phyloP scores from a whole-genome alignment of 1,140 invertebrate species.

The Procambarus virginalis region DNA sequence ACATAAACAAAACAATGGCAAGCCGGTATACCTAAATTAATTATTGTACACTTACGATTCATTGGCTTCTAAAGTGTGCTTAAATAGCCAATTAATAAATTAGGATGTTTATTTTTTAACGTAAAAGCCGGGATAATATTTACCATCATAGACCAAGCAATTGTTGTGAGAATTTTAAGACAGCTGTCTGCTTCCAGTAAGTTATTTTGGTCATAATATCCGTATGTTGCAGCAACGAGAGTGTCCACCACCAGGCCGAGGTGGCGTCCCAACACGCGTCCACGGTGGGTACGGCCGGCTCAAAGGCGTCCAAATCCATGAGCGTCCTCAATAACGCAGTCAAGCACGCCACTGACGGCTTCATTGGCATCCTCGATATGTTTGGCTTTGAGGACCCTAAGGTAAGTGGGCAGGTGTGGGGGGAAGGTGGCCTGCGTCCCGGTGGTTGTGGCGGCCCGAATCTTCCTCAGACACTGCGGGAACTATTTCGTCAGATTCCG shows the following conservation, averaged over 20 bases:
- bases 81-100: no score
- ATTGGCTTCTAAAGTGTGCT: no score
- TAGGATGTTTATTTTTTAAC: no score
- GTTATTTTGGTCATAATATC: background rate
- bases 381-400: conserved; percentile 95
- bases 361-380: conserved; percentile 96
- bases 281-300: conserved; percentile 88
- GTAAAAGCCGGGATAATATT: no score
- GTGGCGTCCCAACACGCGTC: conserved; percentile 90
- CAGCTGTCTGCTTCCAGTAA: background rate
- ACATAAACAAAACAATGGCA: no score
- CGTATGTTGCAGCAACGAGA: conserved; percentile 60
- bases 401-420: conserved; percentile 71
- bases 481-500: no score
- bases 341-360: conserved; percentile 93
- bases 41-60: no score
- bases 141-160: no score
- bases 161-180: no score
- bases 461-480: no score
- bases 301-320: conserved; percentile 87
- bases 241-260: conserved; percentile 71
- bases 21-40: no score
- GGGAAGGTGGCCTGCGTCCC: background rate
- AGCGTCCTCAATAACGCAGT: conserved; percentile 92
- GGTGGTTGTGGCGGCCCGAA: background rate